Evolutionary conservation across 2,113 vertebrate genomes (phyloP).

Genomic region (Haemorhous mexicanus): DNA sequence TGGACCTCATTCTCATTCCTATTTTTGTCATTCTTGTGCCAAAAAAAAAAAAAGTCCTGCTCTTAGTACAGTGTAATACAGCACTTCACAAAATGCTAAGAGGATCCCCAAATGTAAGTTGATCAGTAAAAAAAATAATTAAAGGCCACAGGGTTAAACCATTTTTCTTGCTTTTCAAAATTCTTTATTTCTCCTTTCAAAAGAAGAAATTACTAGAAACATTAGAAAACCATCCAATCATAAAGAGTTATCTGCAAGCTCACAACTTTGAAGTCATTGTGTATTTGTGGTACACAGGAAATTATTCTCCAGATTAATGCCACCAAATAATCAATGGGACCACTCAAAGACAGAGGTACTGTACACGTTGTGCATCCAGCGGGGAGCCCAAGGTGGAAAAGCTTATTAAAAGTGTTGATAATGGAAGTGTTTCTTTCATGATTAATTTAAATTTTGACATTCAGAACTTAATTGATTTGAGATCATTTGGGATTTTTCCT

Average conservation of each 20-base stretch:
- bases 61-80: not conserved
- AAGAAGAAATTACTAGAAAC: not conserved
- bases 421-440: not conserved
- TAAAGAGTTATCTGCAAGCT: not conserved
- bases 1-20: not conserved
- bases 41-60: not conserved
- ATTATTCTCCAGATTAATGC: not conserved
- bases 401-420: constrained; percentile 7
- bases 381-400: not conserved
- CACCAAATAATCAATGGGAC: not conserved
- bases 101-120: not conserved
- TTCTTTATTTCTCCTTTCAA: not conserved
- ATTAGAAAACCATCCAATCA: not conserved
- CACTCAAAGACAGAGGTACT: not conserved
- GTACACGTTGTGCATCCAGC: accelerated
- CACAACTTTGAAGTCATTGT: not conserved
- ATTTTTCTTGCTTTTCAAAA: not conserved
- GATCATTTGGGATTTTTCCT: constrained; percentile 19
- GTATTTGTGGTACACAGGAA: not conserved
- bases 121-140: not conserved
- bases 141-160: not conserved
- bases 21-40: not conserved
- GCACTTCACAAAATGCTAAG: not conserved
- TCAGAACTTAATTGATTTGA: constrained; percentile 48
- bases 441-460: constrained; percentile 32